Base-by-base conservation (phyloP, 35 echinoderm and acorn worm species). In the Anneissia japonica region DNA sequence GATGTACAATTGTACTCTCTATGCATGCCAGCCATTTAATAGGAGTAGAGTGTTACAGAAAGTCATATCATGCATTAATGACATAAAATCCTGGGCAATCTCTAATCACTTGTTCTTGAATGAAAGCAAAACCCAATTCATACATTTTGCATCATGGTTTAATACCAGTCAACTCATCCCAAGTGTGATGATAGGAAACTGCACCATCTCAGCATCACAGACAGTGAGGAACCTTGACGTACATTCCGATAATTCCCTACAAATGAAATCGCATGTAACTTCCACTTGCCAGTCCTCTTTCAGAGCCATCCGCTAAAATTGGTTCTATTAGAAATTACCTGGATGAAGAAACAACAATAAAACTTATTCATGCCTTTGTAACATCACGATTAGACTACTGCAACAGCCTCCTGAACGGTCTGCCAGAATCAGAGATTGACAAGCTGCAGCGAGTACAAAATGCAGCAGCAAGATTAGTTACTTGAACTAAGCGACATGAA, bases 311-410 rank as follows among this genome's bases (percentile, higher is more conserved):
- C 34, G 64, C 11, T 30, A 74, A 74, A 72, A 37, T 85, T 14
- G 83, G 35, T 35, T 32, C 73, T 35, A 85, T 85, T 38, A 51
- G 83, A 3, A 74, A 74, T 19, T 36, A 74, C 23, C 34, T 85
- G 32, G 83, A 85, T 30, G 32, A 74, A 32, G 33, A 31, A 36
- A 34, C 33, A 10, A 31, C 83, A 31, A 72, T 31, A 75, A 85
- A 85, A 55, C 32, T 85, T 28, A 30, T 85, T 16, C 83, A 85
- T 39, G 83, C 83, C 9, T 85, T 85, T 5, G 34, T 85, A 17
- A 74, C 83, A 31, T 85, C 83, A n/a, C 46, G 56, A 36, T 75
- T 85, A 33, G 56, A 85, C 32, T 85, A 56, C 34, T 85, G 83
- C 16, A 85, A 74, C 34, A 74, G 83, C 36, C n/a, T 85, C 34